A percentile compares a stretch with the other conserved stretches of the same genome.
Conservation (phyloP, 2,888 invertebrate genomes). For the Athalia rosae region DNA sequence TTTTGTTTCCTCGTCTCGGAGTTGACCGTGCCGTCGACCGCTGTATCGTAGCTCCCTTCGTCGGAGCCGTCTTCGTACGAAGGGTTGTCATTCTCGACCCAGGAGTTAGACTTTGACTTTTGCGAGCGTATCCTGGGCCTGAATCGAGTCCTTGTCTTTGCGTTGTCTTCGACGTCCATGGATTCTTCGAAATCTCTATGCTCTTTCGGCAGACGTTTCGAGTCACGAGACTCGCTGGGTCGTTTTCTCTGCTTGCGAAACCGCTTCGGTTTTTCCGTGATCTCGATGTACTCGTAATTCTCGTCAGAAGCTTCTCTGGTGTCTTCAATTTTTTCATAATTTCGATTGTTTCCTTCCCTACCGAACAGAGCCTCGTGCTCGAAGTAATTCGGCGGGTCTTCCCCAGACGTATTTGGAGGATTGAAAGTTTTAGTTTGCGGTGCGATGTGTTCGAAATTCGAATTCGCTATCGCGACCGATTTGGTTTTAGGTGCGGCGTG, state of each 20-base stretch:
- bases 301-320: slow-evolving; percentile 63
- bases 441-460: slow-evolving; percentile 11
- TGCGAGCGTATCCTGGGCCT: slow-evolving; percentile 58
- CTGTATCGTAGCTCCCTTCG: slow-evolving; percentile 50
- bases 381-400: slow-evolving; percentile 28
- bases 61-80: slow-evolving; percentile 53
- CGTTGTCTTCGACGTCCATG: slow-evolving; percentile 42
- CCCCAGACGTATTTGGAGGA: background rate
- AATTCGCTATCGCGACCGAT: slow-evolving; percentile 45
- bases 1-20: slow-evolving; percentile 46
- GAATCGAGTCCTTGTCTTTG: slow-evolving; percentile 54
- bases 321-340: slow-evolving; percentile 60
- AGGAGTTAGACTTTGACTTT: slow-evolving; percentile 56
- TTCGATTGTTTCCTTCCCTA: slow-evolving; percentile 55
- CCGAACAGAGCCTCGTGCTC: slow-evolving; percentile 47
- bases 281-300: slow-evolving; percentile 63
- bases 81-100: slow-evolving; percentile 59
- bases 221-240: slow-evolving; percentile 56
- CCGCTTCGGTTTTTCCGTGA: slow-evolving; percentile 62
- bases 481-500: slow-evolving; percentile 40
- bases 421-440: slow-evolving; percentile 14
- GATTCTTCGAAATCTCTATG: slow-evolving; percentile 60
- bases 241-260: slow-evolving; percentile 60
- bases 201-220: slow-evolving; percentile 65
- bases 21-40: background rate